Evolutionary conservation across 2,113 vertebrate species (phyloP), one percentile per base, ranked within the genome.

Genomic region (Peucedramus taeniatus): DNA sequence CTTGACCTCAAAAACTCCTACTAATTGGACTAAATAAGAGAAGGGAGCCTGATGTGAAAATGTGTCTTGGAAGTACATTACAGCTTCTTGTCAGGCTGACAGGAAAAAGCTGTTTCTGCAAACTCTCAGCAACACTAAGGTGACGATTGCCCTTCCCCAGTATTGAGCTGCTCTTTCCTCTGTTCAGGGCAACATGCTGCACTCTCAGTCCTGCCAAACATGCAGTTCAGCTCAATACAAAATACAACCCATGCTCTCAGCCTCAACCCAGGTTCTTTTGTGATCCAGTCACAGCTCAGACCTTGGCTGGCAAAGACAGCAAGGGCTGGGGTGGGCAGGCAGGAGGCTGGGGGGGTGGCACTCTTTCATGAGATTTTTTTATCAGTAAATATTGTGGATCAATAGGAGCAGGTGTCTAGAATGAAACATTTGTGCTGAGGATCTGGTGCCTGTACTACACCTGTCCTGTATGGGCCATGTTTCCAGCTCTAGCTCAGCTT

Each of bases 1-100:
- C 50, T 69, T 86, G 27, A 78, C 78, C 57, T 93, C 77, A 84
- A 94, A 94, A 85, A 20, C 45, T 81, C 39, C 37, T 69, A 31
- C 47, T 94, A 85, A 90, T 31, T 87, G 50, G 39, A 40, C 56
- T 84, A 83, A 79, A 65, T 51, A 76, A 70, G 30, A 50, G 45
- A 69, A 93, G 10, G 8, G 20, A 89, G 37, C 35, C 6, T 37
- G n/a, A 70, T 50, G 33, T 33, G 45, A 45, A 85, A 94, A 85
- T 10, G 23, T 68, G 21, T 57, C 61, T 33, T 76, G 50, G 76
- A 93, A 91, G 33, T 19, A 59, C 10, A 1, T 65, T 66, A 37
- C 35, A 71, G 39, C 49, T 91, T 69, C 39, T 85, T 88, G 49
- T 79, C 53, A 85, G 37, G 7, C 61, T 72, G 53, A 23, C 47